Percentiles rank a stretch among this genome's conserved stretches.
Conservation (phyloP, 1,140 invertebrate genomes). For the Melanaphis sacchari region DNA sequence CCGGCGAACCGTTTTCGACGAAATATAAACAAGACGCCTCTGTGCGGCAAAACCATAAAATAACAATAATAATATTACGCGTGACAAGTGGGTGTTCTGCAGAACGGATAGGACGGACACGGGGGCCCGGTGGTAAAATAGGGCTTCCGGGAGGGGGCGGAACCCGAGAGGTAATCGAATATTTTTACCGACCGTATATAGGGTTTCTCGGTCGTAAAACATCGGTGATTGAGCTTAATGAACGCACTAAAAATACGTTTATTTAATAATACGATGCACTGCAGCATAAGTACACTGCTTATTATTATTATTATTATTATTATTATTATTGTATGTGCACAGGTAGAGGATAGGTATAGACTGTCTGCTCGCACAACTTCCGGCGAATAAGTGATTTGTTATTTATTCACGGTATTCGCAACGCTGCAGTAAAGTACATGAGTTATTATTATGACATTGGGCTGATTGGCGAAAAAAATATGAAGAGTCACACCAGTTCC, state of each 20-base stretch:
- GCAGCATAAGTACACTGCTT: too few species aligned
- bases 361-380: not conserved
- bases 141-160: conserved; percentile 19
- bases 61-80: not conserved
- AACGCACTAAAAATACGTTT: not conserved
- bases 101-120: not conserved
- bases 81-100: not conserved
- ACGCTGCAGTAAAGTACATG: not conserved
- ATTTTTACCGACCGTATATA: not conserved
- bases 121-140: not conserved
- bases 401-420: not conserved
- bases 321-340: not conserved
- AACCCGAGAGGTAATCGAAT: conserved; percentile 2
- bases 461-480: not conserved
- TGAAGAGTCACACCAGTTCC: not conserved
- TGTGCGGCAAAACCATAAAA: conserved; percentile 1
- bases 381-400: not conserved
- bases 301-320: not conserved
- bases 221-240: conserved; percentile 8
- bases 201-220: not conserved
- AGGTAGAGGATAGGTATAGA: not conserved
- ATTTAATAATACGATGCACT: not conserved
- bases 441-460: not conserved
- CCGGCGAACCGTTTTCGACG: not conserved
- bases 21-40: conserved; percentile 2